These are phyloP conservation scores for Danaus chrysippus DNA, from an alignment of 2,888 invertebrate genomes.

Conservation along the genomic window DNA sequence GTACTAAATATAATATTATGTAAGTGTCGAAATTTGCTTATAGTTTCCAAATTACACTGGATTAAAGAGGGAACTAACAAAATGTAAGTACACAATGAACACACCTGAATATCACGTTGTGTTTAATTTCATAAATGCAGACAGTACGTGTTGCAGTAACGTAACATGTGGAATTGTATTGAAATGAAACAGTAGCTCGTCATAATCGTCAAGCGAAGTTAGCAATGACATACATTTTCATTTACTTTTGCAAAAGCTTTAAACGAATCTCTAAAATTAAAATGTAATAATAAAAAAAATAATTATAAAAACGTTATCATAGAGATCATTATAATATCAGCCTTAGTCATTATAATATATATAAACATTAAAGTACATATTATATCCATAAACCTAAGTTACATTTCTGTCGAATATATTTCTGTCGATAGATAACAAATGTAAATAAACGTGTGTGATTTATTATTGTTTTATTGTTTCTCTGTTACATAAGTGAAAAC, in stretches of 20 bases:
- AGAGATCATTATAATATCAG: no score
- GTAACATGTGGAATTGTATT: conserved; percentile 8
- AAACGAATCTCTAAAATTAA: no score
- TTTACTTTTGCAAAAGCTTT: no score
- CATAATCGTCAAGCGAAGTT: no score
- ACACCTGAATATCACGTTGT: conserved; percentile 29
- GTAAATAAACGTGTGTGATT: conserved; percentile 1
- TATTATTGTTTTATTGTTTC: not conserved
- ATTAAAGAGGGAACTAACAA: conserved; percentile 28
- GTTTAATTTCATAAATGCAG: conserved; percentile 28
- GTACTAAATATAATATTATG: not conserved
- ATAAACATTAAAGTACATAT: no score
- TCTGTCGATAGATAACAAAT: not conserved
- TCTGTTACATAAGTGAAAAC: conserved; percentile 4
- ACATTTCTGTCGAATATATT: no score
- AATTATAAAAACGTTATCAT: no score
- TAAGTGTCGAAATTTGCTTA: conserved; percentile 13
- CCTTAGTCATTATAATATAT: no score
- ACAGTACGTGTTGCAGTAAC: conserved; percentile 21
- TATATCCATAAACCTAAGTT: no score
- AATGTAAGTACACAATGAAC: conserved; percentile 30
- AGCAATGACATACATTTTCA: no score
- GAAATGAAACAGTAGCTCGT: conserved; percentile 1
- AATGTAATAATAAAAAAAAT: no score
- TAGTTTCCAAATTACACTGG: conserved; percentile 21